These are phyloP conservation scores for Muraenolepis orangiensis DNA, from an alignment of 2,797 vertebrate genomes.

Conservation along the genomic window DNA sequence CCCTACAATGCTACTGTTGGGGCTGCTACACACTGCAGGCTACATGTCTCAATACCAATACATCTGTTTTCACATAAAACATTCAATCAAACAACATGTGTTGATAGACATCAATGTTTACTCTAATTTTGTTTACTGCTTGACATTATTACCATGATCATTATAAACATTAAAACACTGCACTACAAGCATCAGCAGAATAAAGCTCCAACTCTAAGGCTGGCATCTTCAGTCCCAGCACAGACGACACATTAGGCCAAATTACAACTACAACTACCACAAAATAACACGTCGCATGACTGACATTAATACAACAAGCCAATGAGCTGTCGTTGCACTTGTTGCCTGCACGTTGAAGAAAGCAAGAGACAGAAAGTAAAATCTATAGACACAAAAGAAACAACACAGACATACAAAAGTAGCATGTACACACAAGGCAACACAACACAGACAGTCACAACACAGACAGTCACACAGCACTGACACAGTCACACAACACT, in stretches of 20 bases:
- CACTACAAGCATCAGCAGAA: neutral
- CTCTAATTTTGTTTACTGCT: neutral
- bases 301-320: neutral
- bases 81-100: neutral
- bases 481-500: constrained; percentile 2
- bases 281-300: too few relatives aligned
- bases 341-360: neutral
- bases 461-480: neutral
- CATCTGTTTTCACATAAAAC: neutral
- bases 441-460: neutral
- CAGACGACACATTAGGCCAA: neutral
- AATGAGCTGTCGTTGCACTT: neutral
- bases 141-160: too few relatives aligned
- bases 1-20: neutral
- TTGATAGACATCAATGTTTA: neutral
- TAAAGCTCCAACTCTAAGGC: neutral
- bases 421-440: neutral
- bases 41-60: neutral
- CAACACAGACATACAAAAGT: neutral
- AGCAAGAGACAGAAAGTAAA: neutral
- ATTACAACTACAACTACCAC: neutral
- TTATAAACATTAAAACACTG: neutral
- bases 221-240: neutral
- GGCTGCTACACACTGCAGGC: neutral
- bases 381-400: neutral